Base-by-base conservation (phyloP, 1,140 invertebrate genomes). In the Tenebrio molitor region DNA sequence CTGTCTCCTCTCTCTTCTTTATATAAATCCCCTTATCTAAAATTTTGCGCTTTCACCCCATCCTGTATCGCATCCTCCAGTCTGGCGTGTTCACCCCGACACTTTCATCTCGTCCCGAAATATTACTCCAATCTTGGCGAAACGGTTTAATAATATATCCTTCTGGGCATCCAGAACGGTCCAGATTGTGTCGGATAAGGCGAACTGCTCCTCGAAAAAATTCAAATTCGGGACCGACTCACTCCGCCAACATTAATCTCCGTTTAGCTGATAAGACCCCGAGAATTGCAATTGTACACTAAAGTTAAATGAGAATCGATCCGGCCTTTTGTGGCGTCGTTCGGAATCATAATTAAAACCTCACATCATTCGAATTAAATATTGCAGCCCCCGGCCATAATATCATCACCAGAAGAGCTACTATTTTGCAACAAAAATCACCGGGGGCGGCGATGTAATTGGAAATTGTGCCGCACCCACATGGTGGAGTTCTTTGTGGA, bases 271-370 rank as follows among this genome's bases (percentile, higher is more conserved):
- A 39, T 39, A 39, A 39, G 36, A 39, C 2, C 36, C 12, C 36
- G 7, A 12, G 36, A 39, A 39, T 39, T 12, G 36, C 12, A 39
- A 4, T 7, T 39, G 4, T 2, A 7, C 4, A 2, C 5, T 2
- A 5, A 39, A 39, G 36, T 39, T 39, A 39, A 39, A 39, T 39
- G 36, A 39, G 36, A 39, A 39, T 39, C 36, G 36, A 39, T 39
- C n/a, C 7, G n/a, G n/a, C n/a, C n/a, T n/a, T 0, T 12, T 39
- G 36, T n/a, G 12, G 5, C 12, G 36, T 39, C n/a, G 36, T 2
- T 39, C n/a, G n/a, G n/a, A n/a, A n/a, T n/a, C n/a, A n/a, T 39
- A 12, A 5, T 12, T 39, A 33, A 33, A 33, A 33, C 29, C 4
- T 4, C 29, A 33, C 29, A 33, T 33, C 10, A 33, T 5, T 10